Evolutionary conservation across 2,113 vertebrate species (phyloP).

Genomic region (Cheilinus undulatus): DNA sequence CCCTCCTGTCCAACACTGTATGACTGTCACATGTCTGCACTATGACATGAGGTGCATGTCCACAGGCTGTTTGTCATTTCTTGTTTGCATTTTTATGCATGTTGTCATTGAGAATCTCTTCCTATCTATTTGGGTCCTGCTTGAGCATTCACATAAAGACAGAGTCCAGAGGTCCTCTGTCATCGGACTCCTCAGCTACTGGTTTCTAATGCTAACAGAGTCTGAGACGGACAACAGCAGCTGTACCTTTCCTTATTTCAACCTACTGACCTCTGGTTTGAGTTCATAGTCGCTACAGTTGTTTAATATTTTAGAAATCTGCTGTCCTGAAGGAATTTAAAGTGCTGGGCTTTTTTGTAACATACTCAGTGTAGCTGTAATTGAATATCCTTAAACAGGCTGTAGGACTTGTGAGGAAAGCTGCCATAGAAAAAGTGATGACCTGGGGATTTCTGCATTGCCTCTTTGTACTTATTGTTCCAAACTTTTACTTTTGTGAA

Average conservation of each 20-base stretch:
- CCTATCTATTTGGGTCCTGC: conserved; percentile 64
- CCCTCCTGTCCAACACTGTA: conserved; percentile 22
- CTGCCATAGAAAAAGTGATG: conserved; percentile 15
- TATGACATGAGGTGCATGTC: conserved; percentile 71
- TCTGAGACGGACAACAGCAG: conserved; percentile 5
- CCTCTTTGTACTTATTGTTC: conserved; percentile 25
- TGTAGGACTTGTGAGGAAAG: conserved; percentile 24
- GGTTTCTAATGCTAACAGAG: conserved; percentile 28
- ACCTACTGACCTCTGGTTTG: neutral
- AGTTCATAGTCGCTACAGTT: neutral
- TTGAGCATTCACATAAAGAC: conserved; percentile 54
- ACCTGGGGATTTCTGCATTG: conserved; percentile 30
- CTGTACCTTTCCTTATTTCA: neutral
- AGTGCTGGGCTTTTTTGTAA: conserved; percentile 32
- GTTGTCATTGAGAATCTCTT: conserved; percentile 68
- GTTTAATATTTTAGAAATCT: conserved; percentile 36
- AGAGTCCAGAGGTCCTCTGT: conserved; percentile 53
- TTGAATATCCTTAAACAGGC: conserved; percentile 17
- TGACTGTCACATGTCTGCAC: conserved; percentile 58
- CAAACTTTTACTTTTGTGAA: conserved; percentile 27
- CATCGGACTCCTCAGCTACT: conserved; percentile 44
- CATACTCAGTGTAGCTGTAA: conserved; percentile 34
- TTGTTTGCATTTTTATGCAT: conserved; percentile 75
- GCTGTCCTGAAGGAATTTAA: conserved; percentile 1
- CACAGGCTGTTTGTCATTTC: conserved; percentile 66